A percentile compares a stretch with the other conserved stretches of the same genome.
Conservation (phyloP, 1,140 invertebrate species). For the Aphelinus certus region DNA sequence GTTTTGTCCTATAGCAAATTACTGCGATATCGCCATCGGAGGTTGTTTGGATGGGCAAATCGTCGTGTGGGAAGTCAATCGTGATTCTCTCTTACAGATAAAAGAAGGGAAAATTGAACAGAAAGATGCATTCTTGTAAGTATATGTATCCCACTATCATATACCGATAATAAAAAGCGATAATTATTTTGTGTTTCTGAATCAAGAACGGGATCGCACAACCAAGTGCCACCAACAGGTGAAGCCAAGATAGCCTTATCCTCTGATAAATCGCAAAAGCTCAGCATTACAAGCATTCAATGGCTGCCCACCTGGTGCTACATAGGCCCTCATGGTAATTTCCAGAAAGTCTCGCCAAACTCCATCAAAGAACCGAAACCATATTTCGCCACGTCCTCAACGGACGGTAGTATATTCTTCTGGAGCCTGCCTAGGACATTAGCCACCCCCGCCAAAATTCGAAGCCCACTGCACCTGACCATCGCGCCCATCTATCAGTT, state of each 20-base stretch:
- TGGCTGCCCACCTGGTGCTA: constrained; percentile 72
- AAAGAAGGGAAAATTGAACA: constrained; percentile 46
- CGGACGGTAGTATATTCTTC: constrained; percentile 72
- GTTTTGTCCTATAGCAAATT: constrained; percentile 71
- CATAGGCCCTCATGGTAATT: constrained; percentile 69
- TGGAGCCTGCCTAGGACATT: constrained; percentile 70
- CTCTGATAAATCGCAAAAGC: constrained; percentile 24
- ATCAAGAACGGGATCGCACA: too few species aligned
- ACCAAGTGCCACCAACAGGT: not conserved
- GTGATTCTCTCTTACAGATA: not conserved
- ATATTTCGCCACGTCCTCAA: constrained; percentile 71
- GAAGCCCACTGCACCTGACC: constrained; percentile 20
- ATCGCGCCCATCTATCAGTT: constrained; percentile 24
- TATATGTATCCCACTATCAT: not conserved
- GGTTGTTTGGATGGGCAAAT: constrained; percentile 76
- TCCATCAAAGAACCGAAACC: constrained; percentile 19
- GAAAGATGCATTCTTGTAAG: not conserved
- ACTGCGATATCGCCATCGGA: constrained; percentile 73
- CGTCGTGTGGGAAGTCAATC: constrained; percentile 76
- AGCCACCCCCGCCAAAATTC: not conserved
- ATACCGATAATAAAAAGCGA: too few species aligned
- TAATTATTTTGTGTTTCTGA: too few species aligned
- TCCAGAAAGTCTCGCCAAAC: constrained; percentile 30
- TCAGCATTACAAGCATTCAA: constrained; percentile 40
- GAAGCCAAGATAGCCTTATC: constrained; percentile 16